These are phyloP conservation scores for Acanthopleura granulata DNA, from an alignment of 2,888 invertebrate genomes.

Conservation along the genomic window DNA sequence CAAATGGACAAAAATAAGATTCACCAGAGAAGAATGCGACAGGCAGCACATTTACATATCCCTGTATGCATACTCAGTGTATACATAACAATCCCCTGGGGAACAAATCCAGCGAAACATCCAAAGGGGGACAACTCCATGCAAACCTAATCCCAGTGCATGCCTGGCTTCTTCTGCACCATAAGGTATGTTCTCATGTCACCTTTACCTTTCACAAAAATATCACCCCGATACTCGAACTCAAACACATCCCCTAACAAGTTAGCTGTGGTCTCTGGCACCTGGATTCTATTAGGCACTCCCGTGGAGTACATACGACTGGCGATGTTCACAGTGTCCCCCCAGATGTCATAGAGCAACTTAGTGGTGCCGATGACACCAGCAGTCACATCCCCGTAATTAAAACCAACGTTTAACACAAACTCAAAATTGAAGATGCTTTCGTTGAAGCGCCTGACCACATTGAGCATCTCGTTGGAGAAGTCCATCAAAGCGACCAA, in stretches of 20 bases:
- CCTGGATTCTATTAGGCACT: conserved; percentile 82
- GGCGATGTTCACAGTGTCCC: conserved; percentile 97
- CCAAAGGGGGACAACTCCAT: no score
- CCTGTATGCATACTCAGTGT: no score
- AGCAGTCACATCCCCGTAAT: conserved; percentile 95
- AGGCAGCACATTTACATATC: no score
- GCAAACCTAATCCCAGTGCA: conserved; percentile 38
- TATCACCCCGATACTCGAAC: conserved; percentile 92
- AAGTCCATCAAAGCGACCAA: conserved; percentile 93
- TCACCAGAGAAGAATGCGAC: no score
- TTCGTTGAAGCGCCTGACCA: conserved; percentile 65
- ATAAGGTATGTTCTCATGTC: conserved; percentile 91
- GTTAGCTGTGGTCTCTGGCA: conserved; percentile 68
- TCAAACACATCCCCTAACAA: conserved; percentile 82
- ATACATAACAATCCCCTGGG: no score
- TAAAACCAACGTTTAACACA: conserved; percentile 80
- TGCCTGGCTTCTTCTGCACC: conserved; percentile 53
- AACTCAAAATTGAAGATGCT: conserved; percentile 70
- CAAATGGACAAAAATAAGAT: conserved; percentile 3
- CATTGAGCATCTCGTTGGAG: conserved; percentile 86
- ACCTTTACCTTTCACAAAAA: conserved; percentile 97
- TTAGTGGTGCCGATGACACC: conserved; percentile 96
- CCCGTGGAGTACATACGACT: conserved; percentile 98
- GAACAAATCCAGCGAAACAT: no score
- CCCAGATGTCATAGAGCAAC: conserved; percentile 98